A percentile compares a stretch with the other conserved stretches of the same genome.
Conservation (phyloP, 1,140 invertebrate species). For the Penaeus japonicus region DNA sequence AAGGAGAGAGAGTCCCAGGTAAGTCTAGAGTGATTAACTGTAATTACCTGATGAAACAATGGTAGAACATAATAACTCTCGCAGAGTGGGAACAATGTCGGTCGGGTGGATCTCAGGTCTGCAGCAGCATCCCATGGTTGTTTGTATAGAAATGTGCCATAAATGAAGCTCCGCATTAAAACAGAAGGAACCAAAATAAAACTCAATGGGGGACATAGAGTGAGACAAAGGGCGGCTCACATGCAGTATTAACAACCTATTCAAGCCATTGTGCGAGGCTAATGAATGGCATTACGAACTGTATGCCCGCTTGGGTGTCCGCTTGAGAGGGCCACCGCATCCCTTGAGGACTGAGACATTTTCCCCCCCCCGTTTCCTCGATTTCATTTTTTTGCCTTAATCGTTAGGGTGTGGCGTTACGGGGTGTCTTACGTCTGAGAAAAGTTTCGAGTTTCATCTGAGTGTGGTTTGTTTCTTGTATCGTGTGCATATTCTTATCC, state of each 20-base stretch:
- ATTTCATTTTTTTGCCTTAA: too few species aligned
- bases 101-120: background rate
- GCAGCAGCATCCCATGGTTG: background rate
- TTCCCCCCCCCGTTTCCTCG: background rate
- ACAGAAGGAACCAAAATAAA: background rate
- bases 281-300: background rate
- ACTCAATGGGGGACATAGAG: slow-evolving; percentile 6
- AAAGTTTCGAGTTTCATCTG: too few species aligned
- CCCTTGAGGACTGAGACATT: background rate
- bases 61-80: too few species aligned
- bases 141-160: background rate
- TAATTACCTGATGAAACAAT: too few species aligned
- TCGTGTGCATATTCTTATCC: too few species aligned
- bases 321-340: background rate
- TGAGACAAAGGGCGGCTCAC: slow-evolving; percentile 9
- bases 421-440: too few species aligned
- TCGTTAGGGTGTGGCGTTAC: too few species aligned
- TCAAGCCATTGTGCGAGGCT: background rate
- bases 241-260: slow-evolving; percentile 16
- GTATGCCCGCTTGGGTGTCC: too few species aligned
- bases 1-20: too few species aligned
- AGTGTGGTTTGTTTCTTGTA: too few species aligned
- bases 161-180: background rate
- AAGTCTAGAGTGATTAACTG: too few species aligned
- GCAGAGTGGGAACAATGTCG: too few species aligned